phyloP scores from a whole-genome alignment of 2,113 vertebrate species.

The Alaudala cheleensis region DNA sequence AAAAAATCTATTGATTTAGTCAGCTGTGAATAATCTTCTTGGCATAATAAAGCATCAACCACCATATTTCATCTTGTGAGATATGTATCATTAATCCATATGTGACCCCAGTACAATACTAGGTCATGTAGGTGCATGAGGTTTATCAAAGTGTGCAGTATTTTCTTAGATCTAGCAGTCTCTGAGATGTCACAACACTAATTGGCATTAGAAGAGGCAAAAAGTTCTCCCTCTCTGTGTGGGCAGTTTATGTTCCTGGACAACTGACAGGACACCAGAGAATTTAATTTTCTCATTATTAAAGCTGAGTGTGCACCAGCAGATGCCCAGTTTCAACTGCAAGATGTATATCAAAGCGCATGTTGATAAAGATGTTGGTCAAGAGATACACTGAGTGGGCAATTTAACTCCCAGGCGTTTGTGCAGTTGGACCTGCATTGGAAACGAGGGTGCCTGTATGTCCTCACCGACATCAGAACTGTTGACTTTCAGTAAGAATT shows the following conservation, averaged over 20 bases:
- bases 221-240: not conserved
- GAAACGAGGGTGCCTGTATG: rapidly evolving
- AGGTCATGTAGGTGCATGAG: not conserved
- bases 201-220: not conserved
- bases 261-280: not conserved
- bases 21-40: not conserved
- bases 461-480: not conserved
- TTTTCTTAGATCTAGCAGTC: not conserved
- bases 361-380: not conserved
- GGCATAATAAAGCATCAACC: not conserved
- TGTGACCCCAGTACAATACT: not conserved
- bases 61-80: not conserved
- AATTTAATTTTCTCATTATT: not conserved
- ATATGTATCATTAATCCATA: not conserved
- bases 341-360: not conserved
- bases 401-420: not conserved
- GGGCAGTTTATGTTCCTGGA: not conserved
- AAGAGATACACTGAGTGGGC: not conserved
- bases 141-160: not conserved
- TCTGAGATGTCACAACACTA: not conserved
- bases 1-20: not conserved
- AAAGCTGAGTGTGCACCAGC: not conserved
- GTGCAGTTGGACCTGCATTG: not conserved
- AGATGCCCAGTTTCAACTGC: not conserved
- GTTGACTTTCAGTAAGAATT: not conserved